Base-by-base conservation (phyloP, 1,140 invertebrate genomes). In the Drosophila teissieri region DNA sequence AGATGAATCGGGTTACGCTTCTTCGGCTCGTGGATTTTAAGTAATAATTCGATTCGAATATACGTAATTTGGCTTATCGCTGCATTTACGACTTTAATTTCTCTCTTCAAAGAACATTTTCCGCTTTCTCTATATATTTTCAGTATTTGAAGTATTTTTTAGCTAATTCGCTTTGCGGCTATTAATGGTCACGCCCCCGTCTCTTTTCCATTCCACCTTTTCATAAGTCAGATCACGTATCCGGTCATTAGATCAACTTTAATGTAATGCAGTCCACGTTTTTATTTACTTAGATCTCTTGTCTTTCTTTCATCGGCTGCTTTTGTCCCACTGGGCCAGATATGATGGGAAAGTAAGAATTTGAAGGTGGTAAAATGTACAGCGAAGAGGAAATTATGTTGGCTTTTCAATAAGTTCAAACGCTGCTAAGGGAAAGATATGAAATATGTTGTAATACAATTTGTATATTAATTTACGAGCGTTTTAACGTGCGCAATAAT, bases 181-280 rank as follows among this genome's bases (percentile, higher is more conserved):
- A 72, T 83, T 75, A 83, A 60, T 75, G 62, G 76, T 39, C 67
- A 62, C 45, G 48, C 62, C 45, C 19, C 19, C 39, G 53, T 24
- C 22, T 15, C 44, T 10, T 34, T 2, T 17, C 15, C 56, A 4
- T 37, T 36, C 46, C 52, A 62, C 42, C 62, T 67, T 63, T 82
- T 86, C 57, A 40, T 15, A 40, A 86, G 58, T 76, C 84, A 51
- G 40, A 75, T 68, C 83, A 88, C 84, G 83, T 88, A 76, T 57
- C 17, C 61, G 84, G 83, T 80, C 84, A 88, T 88, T 88, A 80
- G 84, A 88, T 88, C 83, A 83, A 88, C 84, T 89, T 77, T 76
- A 88, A 80, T 83, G 67, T 45, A 39, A 88, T 83, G 83, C 83
- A 79, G 76, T 74, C 67, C 80, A 88, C 83, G 83, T 88, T 77